Evolutionary conservation across 2,888 invertebrate genomes (phyloP).

Genomic region (Ganaspis brasiliensis): DNA sequence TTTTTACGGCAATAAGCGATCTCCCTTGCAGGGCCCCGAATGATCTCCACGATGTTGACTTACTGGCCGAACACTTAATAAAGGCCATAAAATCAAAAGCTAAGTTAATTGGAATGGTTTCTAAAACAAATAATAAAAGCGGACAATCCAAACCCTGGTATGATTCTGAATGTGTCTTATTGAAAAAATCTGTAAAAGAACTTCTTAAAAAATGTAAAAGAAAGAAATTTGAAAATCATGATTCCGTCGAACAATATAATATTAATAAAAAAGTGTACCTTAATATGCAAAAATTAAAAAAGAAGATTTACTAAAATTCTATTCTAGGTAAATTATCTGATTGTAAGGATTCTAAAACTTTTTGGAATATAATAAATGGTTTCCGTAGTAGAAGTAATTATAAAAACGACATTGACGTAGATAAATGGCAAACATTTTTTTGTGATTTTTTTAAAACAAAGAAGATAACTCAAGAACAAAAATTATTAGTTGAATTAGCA

Average conservation of each 20-base stretch:
- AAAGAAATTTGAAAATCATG: not conserved
- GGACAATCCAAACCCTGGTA: not conserved
- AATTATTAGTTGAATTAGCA: not conserved
- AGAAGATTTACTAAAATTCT: constrained; percentile 8
- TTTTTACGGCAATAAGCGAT: not conserved
- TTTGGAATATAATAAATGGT: constrained; percentile 6
- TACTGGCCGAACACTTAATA: not conserved
- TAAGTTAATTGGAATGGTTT: constrained; percentile 5
- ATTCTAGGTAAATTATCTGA: not conserved
- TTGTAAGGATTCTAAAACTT: not conserved
- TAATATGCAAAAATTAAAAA: not conserved
- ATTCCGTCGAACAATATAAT: not conserved
- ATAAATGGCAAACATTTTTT: not conserved
- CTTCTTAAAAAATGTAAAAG: not conserved
- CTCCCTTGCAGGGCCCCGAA: not conserved
- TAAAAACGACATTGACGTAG: not conserved
- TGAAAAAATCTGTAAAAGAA: not conserved
- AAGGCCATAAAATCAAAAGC: constrained; percentile 10
- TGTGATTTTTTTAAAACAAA: not conserved
- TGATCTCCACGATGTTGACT: not conserved
- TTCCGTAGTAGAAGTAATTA: not conserved
- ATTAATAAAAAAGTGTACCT: not conserved
- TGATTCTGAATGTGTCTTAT: not conserved
- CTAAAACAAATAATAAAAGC: constrained; percentile 7
- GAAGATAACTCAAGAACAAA: not conserved